Conservation (phyloP, 2,113 vertebrate species). For the Phoenicopterus ruber region DNA sequence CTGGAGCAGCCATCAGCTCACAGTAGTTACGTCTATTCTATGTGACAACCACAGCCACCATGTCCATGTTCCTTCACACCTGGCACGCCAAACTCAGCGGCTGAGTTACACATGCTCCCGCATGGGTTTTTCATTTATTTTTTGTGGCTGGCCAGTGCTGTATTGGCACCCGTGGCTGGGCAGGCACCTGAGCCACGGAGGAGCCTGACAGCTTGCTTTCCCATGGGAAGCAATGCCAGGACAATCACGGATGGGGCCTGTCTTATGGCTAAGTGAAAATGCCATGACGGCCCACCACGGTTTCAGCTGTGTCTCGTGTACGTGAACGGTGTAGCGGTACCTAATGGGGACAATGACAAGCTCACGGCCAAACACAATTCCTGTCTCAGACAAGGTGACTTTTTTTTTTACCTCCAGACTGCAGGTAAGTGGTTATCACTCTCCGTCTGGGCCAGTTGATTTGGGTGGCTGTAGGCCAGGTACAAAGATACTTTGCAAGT, state of each 20-base stretch:
- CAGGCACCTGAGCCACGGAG: rapidly evolving
- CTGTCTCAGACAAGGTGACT: background rate
- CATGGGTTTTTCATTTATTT: background rate
- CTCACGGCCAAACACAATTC: background rate
- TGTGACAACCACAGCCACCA: background rate
- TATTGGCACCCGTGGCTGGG: background rate
- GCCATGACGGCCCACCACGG: background rate
- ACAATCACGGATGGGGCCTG: rapidly evolving
- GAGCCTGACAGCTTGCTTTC: background rate
- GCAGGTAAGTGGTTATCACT: background rate
- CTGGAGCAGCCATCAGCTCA: background rate
- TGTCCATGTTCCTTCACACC: background rate
- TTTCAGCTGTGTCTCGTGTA: background rate
- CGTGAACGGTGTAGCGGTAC: rapidly evolving
- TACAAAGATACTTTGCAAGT: background rate
- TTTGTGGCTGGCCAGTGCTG: background rate
- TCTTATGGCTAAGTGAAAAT: background rate
- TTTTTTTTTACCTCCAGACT: background rate
- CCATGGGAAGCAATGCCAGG: background rate
- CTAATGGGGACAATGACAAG: too few species aligned
- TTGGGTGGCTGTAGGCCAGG: too few species aligned
- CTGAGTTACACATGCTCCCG: background rate
- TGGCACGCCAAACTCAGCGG: too few species aligned
- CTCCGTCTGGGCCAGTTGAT: background rate
- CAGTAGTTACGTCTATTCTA: background rate